Evolutionary conservation across 2,888 invertebrate species (phyloP), one percentile per base, ranked within the genome.

Genomic region (Magallana nippona): DNA sequence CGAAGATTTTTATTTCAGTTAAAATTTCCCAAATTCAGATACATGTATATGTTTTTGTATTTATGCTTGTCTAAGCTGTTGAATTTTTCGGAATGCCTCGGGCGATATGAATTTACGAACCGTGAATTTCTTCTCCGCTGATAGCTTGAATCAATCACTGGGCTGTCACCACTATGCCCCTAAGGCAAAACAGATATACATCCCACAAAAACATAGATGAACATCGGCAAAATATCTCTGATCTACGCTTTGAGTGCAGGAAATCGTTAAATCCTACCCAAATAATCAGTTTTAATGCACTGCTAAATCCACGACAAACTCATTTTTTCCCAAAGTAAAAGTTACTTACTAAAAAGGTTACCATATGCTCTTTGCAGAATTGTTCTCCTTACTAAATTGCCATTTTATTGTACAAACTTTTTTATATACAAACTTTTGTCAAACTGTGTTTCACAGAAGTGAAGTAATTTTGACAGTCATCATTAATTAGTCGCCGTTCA

Each of bases 201-300:
- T 71, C 71, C 71, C 71, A 71, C 27, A 15, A 71, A 71, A 71
- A 71, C 15, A 71, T 27, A 71, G 71, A 71, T 71, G 71, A 71
- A 13, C 71, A 71, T 71, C 71, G 15, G 15, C 71, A 15, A 71
- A 32, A 71, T 27, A 71, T 71, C 71, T 71, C 17, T 27, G 32
- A 71, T 71, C 71, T 71, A 44, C 27, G 2, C 15, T 71, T 32
- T 71, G 15, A 71, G 71, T 71, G 32, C 71, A 71, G 71, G 32
- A 71, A 71, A 71, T 71, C 71, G 27, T 71, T 27, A 71, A 27
- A 71, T 71, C 27, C 32, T 17, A 13, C 27, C 8, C 71, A 11
- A 71, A 15, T 15, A 32, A 32, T 22, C 71, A 71, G 27, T 27
- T 15, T 71, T 13, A 27, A 22, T 27, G 13, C 22, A 15, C 10